Percentiles rank a stretch among this genome's conserved stretches.
Conservation (phyloP, 2,888 invertebrate genomes). For the Sinelater perroti region DNA sequence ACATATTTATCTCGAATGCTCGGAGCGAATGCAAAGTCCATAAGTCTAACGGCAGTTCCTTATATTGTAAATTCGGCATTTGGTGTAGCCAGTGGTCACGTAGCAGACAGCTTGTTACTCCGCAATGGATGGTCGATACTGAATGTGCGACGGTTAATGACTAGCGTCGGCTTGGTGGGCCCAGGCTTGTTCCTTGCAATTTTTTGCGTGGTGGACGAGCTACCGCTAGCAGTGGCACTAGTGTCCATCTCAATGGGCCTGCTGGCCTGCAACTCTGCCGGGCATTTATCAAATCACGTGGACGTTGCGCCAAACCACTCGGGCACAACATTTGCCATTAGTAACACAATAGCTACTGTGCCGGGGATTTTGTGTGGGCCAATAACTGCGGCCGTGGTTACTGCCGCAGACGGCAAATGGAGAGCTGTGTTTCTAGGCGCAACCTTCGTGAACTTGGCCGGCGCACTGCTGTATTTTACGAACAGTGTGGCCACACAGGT, state of each 20-base stretch:
- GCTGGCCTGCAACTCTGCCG: conserved; percentile 78
- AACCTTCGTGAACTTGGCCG: conserved; percentile 75
- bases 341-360: conserved; percentile 79
- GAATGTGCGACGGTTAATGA: conserved; percentile 76
- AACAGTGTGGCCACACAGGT: conserved; percentile 76
- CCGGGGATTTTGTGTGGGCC: conserved; percentile 82
- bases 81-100: conserved; percentile 75
- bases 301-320: conserved; percentile 82
- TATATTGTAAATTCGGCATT: conserved; percentile 77
- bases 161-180: conserved; percentile 74
- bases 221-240: conserved; percentile 74
- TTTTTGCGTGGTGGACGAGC: conserved; percentile 75
- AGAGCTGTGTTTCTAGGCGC: conserved; percentile 78
- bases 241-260: conserved; percentile 79
- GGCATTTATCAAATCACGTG: conserved; percentile 79
- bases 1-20: conserved; percentile 73
- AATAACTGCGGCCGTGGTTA: conserved; percentile 76
- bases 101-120: conserved; percentile 70
- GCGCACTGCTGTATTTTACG: conserved; percentile 76
- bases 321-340: conserved; percentile 78
- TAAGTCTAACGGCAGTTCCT: conserved; percentile 77
- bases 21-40: conserved; percentile 72
- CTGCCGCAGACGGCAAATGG: conserved; percentile 75
- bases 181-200: conserved; percentile 76
- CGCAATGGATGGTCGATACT: conserved; percentile 69